A percentile compares a stretch with the other conserved stretches of the same genome.
Evolutionary conservation across 1,140 invertebrate genomes (phyloP).

Genomic region (Hylaeus volcanicus): DNA sequence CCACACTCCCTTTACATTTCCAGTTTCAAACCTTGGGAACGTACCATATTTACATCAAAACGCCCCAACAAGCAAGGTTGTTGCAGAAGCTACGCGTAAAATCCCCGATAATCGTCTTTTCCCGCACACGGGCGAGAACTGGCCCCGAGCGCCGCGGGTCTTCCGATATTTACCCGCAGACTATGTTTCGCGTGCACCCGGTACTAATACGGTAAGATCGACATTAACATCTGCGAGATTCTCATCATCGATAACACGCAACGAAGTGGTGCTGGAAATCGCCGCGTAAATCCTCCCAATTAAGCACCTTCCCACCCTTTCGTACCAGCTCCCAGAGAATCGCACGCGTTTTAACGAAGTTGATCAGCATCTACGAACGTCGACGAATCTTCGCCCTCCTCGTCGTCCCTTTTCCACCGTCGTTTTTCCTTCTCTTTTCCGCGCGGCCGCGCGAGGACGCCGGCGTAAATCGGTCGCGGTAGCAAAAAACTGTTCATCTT

Average conservation of each 20-base stretch:
- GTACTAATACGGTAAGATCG: conserved; percentile 11
- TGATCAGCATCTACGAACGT: background rate
- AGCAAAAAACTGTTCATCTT: conserved; percentile 24
- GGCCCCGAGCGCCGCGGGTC: background rate
- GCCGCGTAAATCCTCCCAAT: conserved; percentile 26
- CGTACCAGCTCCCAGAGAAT: background rate
- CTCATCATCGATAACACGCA: conserved; percentile 11
- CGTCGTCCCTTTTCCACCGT: background rate
- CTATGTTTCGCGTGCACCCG: background rate
- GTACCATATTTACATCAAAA: too few relatives aligned
- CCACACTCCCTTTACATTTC: too few relatives aligned
- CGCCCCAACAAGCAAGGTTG: too few relatives aligned
- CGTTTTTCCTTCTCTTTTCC: background rate
- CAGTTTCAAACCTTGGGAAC: too few relatives aligned
- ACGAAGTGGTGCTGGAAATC: conserved; percentile 3
- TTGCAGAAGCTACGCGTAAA: background rate
- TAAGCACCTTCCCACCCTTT: conserved; percentile 2
- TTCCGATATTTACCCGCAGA: background rate
- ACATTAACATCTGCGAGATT: conserved; percentile 14
- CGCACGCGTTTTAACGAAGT: background rate
- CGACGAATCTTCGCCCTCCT: background rate
- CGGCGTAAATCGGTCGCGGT: background rate
- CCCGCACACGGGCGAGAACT: background rate
- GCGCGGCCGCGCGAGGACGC: background rate
- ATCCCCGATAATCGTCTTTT: background rate